Conservation (phyloP, 2,113 vertebrate species). For the Boleophthalmus pectinirostris region DNA sequence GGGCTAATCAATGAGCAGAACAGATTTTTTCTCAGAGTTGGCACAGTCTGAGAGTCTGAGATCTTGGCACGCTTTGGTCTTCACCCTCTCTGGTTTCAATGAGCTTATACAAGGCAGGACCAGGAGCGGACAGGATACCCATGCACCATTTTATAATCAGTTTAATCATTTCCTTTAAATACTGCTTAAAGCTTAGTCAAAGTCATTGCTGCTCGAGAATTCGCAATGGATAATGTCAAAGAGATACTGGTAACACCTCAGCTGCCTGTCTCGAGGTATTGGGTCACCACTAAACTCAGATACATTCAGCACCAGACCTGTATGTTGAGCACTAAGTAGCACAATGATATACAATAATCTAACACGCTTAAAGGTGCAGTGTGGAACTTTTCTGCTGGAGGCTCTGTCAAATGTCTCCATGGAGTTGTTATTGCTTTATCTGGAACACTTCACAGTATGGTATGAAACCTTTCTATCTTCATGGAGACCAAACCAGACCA, state of each 20-base stretch:
- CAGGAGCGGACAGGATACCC: constrained; percentile 45
- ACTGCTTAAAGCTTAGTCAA: constrained; percentile 38
- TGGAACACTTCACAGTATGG: too few species aligned
- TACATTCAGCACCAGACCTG: constrained; percentile 32
- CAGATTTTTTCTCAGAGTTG: constrained; percentile 15
- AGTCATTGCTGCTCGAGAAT: constrained; percentile 47
- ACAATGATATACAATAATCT: not conserved
- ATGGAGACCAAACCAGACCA: too few species aligned
- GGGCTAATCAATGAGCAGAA: constrained; percentile 34
- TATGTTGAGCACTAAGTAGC: not conserved
- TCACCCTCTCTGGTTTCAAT: constrained; percentile 62
- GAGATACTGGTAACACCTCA: constrained; percentile 67
- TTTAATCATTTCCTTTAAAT: constrained; percentile 59
- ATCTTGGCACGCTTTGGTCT: constrained; percentile 26
- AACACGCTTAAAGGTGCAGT: too few species aligned
- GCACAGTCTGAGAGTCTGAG: constrained; percentile 38
- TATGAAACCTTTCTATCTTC: too few species aligned
- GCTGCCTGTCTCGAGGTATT: constrained; percentile 64
- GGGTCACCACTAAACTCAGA: constrained; percentile 51
- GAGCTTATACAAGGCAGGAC: constrained; percentile 38
- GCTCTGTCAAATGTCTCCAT: too few species aligned
- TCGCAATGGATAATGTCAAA: constrained; percentile 74
- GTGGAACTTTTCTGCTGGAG: too few species aligned
- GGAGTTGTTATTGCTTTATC: too few species aligned
- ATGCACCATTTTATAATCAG: constrained; percentile 61